Evolutionary conservation across 2,797 vertebrate species (phyloP).

Genomic region (Sebastes oblongus): DNA sequence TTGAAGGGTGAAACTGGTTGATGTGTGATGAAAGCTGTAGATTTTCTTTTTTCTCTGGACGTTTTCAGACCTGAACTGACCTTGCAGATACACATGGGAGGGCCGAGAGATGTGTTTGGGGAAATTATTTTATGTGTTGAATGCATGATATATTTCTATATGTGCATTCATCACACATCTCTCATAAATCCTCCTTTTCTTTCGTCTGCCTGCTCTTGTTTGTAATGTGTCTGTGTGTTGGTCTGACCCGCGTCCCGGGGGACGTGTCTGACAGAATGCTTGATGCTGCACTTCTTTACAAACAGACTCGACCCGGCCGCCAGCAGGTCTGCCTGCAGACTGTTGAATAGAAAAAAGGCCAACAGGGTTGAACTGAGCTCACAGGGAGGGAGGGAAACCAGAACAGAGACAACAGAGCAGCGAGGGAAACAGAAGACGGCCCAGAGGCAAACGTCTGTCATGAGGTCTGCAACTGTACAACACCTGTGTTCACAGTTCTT

Average conservation of each 20-base stretch:
- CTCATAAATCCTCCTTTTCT: conserved; percentile 21
- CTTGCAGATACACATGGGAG: not conserved
- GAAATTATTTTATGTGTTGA: conserved; percentile 14
- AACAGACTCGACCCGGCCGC: conserved; percentile 43
- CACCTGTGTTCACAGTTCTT: conserved; percentile 38
- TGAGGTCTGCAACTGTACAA: not conserved
- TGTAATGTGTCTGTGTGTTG: conserved; percentile 22
- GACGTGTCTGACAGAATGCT: conserved; percentile 67
- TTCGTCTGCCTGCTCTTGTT: conserved; percentile 19
- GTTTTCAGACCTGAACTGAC: conserved; percentile 21
- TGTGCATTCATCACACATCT: conserved; percentile 23
- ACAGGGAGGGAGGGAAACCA: not conserved
- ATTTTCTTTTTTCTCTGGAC: not conserved
- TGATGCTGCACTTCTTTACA: conserved; percentile 77
- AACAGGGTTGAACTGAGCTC: conserved; percentile 46
- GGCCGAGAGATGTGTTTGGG: not conserved
- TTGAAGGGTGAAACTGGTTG: conserved; percentile 32
- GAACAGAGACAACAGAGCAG: not conserved
- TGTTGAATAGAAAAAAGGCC: conserved; percentile 62
- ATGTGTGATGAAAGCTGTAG: conserved; percentile 46
- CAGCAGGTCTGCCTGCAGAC: conserved; percentile 62
- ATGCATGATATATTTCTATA: conserved; percentile 34
- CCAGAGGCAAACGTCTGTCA: conserved; percentile 11
- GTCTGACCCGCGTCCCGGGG: conserved; percentile 40
- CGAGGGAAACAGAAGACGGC: not conserved